Evolutionary conservation across 2,113 vertebrate genomes (phyloP).

Genomic region (Rhabdornis inornatus): DNA sequence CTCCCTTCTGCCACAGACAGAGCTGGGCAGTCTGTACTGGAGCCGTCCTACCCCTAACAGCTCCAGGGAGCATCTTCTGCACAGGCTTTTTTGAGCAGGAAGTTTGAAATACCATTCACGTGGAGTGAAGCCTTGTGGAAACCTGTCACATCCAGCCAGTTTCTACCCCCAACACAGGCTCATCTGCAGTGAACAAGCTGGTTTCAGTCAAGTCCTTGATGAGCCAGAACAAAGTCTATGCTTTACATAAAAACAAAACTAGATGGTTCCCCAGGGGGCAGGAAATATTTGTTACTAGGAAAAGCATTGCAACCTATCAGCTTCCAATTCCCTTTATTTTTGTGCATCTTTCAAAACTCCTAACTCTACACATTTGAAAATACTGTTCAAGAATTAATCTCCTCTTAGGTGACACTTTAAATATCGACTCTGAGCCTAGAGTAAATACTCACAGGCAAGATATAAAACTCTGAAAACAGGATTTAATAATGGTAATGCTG

Average conservation of each 20-base stretch:
- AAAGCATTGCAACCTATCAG: not conserved
- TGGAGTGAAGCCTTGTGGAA: not conserved
- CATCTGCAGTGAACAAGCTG: not conserved
- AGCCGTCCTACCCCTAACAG: not conserved
- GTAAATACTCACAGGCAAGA: constrained; percentile 40
- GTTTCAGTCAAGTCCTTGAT: not conserved
- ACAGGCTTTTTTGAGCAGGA: not conserved
- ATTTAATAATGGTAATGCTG: constrained; percentile 56
- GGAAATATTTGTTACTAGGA: not conserved
- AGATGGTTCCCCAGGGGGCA: not conserved
- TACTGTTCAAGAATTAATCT: constrained; percentile 25
- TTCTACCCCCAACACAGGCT: not conserved
- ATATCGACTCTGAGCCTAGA: constrained; percentile 38
- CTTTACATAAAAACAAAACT: not conserved
- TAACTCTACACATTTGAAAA: not conserved
- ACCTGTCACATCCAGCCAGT: not conserved
- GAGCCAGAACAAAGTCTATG: not conserved
- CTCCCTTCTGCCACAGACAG: not conserved
- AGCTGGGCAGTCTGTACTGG: not conserved
- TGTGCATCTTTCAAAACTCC: not conserved
- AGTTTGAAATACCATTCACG: accelerated
- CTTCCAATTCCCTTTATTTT: constrained; percentile 7
- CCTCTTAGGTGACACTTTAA: constrained; percentile 21
- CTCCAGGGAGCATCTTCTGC: not conserved
- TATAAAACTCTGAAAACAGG: constrained; percentile 30